phyloP scores from a whole-genome alignment of 2,888 invertebrate species.

The Ectemnius lituratus region DNA sequence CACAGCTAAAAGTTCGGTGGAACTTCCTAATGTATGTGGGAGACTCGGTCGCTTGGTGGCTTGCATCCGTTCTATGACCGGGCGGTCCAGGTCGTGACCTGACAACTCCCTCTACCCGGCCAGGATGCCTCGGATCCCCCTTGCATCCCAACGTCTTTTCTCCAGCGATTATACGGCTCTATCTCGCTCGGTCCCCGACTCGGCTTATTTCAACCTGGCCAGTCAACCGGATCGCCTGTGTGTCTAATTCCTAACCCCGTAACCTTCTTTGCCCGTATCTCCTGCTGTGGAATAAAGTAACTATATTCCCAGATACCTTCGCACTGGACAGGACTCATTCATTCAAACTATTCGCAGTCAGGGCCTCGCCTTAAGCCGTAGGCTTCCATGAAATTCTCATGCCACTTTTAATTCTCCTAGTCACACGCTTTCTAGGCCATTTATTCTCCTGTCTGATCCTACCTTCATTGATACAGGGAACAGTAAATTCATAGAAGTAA shows the following conservation, averaged over 20 bases:
- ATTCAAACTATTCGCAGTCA: no score
- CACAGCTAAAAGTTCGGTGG: conserved; percentile 68
- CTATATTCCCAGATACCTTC: no score
- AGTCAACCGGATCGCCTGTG: conserved; percentile 26
- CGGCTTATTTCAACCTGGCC: conserved; percentile 20
- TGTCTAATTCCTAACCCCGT: conserved; percentile 34
- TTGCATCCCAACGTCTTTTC: conserved; percentile 43
- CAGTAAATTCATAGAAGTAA: no score
- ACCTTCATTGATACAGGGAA: no score
- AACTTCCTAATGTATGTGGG: conserved; percentile 74
- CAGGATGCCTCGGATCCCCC: conserved; percentile 36
- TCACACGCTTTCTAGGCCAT: no score
- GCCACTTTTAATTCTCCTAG: no score
- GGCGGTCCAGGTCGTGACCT: conserved; percentile 70
- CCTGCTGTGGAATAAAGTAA: no score
- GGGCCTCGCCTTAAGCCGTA: no score
- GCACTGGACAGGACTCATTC: no score
- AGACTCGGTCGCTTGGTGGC: conserved; percentile 66
- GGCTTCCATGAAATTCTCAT: no score
- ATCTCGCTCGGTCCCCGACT: conserved; percentile 20
- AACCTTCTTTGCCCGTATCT: conserved; percentile 30
- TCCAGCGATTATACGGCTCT: conserved; percentile 35
- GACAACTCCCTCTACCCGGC: conserved; percentile 50
- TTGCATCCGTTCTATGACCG: conserved; percentile 68
- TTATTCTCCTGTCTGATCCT: no score